These are phyloP conservation scores for Meteorus cinctellus DNA, from an alignment of 2,888 invertebrate species.

Conservation along the genomic window DNA sequence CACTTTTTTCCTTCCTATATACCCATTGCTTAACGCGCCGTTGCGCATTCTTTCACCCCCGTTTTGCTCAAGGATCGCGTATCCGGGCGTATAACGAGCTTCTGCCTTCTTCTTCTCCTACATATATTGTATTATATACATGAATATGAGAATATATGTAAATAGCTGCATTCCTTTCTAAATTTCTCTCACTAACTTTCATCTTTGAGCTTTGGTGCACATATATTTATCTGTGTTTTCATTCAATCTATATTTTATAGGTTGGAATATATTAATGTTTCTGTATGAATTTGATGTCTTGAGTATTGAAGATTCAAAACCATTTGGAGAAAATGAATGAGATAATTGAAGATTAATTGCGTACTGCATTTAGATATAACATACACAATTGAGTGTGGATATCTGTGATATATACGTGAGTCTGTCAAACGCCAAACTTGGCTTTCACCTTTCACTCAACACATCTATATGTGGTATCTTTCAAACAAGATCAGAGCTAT, in stretches of 20 bases:
- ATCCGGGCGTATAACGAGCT: conserved; percentile 64
- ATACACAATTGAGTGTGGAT: too few species aligned
- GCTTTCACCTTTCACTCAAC: conserved; percentile 29
- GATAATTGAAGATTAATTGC: too few species aligned
- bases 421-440: conserved; percentile 11
- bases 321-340: too few species aligned
- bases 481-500: conserved; percentile 62
- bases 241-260: background rate
- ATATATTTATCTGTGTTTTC: background rate
- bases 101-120: conserved; percentile 39
- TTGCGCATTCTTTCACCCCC: conserved; percentile 54
- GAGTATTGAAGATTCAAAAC: too few species aligned
- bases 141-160: background rate
- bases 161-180: conserved; percentile 11
- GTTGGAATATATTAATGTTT: background rate
- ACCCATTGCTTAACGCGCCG: conserved; percentile 56
- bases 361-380: too few species aligned
- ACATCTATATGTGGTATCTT: conserved; percentile 30
- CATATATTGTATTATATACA: conserved; percentile 5
- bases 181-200: conserved; percentile 1
- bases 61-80: conserved; percentile 56
- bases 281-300: background rate
- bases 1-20: conserved; percentile 16
- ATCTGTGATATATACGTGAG: background rate
- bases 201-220: background rate